Conservation (phyloP, 2,888 invertebrate species). For the Stenurella melanura region DNA sequence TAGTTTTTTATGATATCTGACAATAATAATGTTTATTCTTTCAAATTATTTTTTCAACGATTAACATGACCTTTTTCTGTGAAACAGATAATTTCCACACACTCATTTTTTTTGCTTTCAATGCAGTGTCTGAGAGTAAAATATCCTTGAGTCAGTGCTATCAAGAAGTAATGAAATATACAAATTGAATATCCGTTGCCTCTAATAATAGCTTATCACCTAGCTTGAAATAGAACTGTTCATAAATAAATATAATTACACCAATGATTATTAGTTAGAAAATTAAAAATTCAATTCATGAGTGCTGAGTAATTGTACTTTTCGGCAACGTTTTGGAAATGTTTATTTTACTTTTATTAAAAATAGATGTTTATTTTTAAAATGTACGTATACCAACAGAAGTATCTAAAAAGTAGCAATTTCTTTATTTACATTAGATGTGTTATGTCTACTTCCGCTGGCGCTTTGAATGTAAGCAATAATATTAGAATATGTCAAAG, state of each 20-base stretch:
- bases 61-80: too few species aligned
- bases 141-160: neutral
- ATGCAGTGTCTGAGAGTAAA: too few species aligned
- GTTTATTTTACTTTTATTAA: constrained; percentile 8
- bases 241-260: constrained; percentile 7
- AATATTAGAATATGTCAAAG: neutral
- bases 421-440: neutral
- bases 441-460: neutral
- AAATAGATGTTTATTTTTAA: constrained; percentile 24
- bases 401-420: neutral
- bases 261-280: neutral
- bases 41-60: too few species aligned
- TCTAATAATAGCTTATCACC: neutral
- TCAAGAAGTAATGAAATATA: neutral
- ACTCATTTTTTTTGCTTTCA: too few species aligned
- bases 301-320: neutral
- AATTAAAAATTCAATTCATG: neutral
- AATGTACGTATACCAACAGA: constrained; percentile 22
- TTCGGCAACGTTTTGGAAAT: neutral
- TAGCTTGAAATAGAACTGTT: neutral
- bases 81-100: too few species aligned
- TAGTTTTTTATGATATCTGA: too few species aligned
- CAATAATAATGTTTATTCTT: too few species aligned
- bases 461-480: neutral
- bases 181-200: neutral